These are phyloP conservation scores for Eriosoma lanigerum DNA, from an alignment of 1,140 invertebrate species.

Conservation along the genomic window DNA sequence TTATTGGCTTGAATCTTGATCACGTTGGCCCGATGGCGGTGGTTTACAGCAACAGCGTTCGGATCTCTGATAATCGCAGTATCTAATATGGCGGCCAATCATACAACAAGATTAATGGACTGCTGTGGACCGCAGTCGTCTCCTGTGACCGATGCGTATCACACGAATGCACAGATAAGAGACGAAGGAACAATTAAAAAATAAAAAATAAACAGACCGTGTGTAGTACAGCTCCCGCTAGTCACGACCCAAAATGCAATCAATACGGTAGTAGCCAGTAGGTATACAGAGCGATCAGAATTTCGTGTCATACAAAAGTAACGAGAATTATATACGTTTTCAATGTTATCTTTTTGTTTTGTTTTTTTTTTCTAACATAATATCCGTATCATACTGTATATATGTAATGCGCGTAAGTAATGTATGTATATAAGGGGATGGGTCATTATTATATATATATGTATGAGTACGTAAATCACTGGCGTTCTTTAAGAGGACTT, in stretches of 20 bases:
- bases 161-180: too few relatives aligned
- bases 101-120: slow-evolving; percentile 12
- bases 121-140: neutral
- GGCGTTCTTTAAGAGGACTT: neutral
- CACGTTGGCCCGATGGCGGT: slow-evolving; percentile 19
- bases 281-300: too few relatives aligned
- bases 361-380: too few relatives aligned
- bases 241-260: slow-evolving; percentile 29
- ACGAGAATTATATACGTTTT: too few relatives aligned
- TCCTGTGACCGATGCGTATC: neutral
- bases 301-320: too few relatives aligned
- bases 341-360: too few relatives aligned
- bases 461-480: too few relatives aligned
- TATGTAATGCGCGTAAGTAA: too few relatives aligned
- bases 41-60: neutral
- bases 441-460: too few relatives aligned
- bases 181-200: neutral
- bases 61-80: neutral
- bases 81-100: neutral
- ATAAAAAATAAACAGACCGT: neutral
- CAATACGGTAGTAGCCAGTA: neutral
- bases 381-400: too few relatives aligned
- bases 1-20: neutral
- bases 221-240: neutral
- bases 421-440: too few relatives aligned